Conservation (phyloP, 2,797 vertebrate genomes). For the Acanthis flammea region DNA sequence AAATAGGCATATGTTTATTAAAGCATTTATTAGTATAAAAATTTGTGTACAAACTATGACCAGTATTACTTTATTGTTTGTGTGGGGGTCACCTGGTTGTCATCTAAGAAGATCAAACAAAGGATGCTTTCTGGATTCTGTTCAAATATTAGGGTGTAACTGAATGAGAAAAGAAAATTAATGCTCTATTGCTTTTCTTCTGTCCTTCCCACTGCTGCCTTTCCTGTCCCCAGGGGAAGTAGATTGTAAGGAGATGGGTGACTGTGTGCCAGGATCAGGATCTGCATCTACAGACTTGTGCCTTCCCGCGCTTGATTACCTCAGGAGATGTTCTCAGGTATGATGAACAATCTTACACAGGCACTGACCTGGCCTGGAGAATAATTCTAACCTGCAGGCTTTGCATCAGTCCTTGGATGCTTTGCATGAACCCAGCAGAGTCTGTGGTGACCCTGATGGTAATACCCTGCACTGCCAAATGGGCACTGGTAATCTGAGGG, state of each 20-base stretch:
- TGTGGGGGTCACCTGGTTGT: background rate
- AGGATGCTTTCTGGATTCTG: background rate
- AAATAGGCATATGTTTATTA: background rate
- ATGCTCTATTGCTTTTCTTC: background rate
- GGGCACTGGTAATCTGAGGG: background rate
- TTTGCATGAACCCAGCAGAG: background rate
- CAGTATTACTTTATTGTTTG: background rate
- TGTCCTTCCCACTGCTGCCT: background rate
- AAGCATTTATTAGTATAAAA: background rate
- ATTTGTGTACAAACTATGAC: background rate
- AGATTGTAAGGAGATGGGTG: slow-evolving; percentile 91
- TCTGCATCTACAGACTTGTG: slow-evolving; percentile 92
- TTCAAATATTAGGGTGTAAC: background rate
- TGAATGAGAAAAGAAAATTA: background rate
- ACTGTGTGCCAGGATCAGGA: slow-evolving; percentile 82
- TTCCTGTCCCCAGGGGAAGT: slow-evolving; percentile 81
- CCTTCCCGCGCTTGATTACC: slow-evolving; percentile 93
- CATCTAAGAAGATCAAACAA: background rate
- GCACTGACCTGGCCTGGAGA: background rate
- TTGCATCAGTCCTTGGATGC: background rate
- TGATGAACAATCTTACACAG: background rate
- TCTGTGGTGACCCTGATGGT: background rate
- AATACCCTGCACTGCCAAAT: background rate
- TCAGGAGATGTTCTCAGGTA: slow-evolving; percentile 94
- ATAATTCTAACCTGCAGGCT: background rate